A percentile compares a stretch with the other conserved stretches of the same genome.
Conservation (phyloP, 2,888 invertebrate species). For the Caenorhabditis sp. region DNA sequence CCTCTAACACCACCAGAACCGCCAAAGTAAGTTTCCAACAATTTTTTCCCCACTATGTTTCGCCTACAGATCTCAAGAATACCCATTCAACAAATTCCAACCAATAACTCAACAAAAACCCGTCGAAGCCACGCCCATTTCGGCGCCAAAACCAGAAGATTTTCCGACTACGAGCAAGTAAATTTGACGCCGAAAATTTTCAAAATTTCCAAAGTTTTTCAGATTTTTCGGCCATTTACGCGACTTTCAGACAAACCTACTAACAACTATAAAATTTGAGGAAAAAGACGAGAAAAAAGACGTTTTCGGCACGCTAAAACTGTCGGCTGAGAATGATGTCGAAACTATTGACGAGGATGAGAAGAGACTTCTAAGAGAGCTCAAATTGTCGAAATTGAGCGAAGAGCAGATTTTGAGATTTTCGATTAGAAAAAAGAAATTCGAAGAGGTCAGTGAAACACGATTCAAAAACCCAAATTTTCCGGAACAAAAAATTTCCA, state of each 20-base stretch:
- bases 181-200: not conserved
- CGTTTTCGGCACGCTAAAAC: constrained; percentile 11
- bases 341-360: constrained; percentile 15
- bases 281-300: constrained; percentile 3
- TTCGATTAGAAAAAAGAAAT: constrained; percentile 41
- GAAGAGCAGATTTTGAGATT: constrained; percentile 42
- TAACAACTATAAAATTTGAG: constrained; percentile 19
- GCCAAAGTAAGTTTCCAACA: not conserved
- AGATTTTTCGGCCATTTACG: constrained; percentile 32
- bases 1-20: not conserved
- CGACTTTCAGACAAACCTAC: constrained; percentile 20
- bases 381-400: constrained; percentile 23
- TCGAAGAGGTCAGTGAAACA: constrained; percentile 33
- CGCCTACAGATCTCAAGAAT: not conserved
- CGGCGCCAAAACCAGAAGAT: not conserved
- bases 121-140: constrained; percentile 9
- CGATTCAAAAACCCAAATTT: too few relatives aligned
- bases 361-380: constrained; percentile 31
- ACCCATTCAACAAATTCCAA: not conserved
- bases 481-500: too few relatives aligned
- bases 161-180: not conserved
- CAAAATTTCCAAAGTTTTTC: not conserved
- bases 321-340: constrained; percentile 14
- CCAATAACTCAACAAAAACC: constrained; percentile 4
- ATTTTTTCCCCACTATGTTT: not conserved